Percentiles rank a stretch among this genome's conserved stretches.
Conservation (phyloP, 2,113 vertebrate species). For the Cathartes aura region DNA sequence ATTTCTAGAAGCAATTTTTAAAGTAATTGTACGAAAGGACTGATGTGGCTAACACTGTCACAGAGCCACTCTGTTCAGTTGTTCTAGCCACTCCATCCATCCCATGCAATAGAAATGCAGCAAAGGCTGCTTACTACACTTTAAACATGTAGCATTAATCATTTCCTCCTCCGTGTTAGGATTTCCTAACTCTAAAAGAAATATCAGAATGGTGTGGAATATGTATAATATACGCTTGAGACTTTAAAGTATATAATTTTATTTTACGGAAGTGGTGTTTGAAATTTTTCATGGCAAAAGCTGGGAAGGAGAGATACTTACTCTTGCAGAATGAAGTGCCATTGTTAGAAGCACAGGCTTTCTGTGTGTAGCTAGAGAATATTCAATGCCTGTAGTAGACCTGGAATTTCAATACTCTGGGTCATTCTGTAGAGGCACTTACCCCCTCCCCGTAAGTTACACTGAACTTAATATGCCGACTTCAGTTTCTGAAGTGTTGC, state of each 20-base stretch:
- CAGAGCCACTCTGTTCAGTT: not conserved
- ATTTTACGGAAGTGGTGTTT: not conserved
- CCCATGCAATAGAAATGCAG: not conserved
- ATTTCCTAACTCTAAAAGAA: conserved; percentile 19
- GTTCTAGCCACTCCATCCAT: not conserved
- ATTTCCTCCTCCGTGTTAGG: not conserved
- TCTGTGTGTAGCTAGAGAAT: not conserved
- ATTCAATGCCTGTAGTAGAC: not conserved
- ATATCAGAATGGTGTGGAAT: not conserved
- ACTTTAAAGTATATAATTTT: not conserved
- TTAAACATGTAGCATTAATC: conserved; percentile 25
- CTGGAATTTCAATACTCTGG: not conserved
- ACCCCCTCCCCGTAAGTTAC: not conserved
- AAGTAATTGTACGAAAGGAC: not conserved
- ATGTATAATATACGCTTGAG: not conserved
- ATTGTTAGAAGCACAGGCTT: not conserved
- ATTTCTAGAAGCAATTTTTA: not conserved
- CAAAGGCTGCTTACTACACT: not conserved
- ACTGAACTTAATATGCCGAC: not conserved
- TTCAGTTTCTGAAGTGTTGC: not conserved
- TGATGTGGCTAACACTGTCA: not conserved
- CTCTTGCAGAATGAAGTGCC: not conserved
- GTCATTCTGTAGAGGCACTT: not conserved
- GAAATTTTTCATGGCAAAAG: not conserved
- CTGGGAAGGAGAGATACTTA: not conserved